These are phyloP conservation scores for Nannoperca australis DNA, from an alignment of 2,797 vertebrate species.

Conservation along the genomic window DNA sequence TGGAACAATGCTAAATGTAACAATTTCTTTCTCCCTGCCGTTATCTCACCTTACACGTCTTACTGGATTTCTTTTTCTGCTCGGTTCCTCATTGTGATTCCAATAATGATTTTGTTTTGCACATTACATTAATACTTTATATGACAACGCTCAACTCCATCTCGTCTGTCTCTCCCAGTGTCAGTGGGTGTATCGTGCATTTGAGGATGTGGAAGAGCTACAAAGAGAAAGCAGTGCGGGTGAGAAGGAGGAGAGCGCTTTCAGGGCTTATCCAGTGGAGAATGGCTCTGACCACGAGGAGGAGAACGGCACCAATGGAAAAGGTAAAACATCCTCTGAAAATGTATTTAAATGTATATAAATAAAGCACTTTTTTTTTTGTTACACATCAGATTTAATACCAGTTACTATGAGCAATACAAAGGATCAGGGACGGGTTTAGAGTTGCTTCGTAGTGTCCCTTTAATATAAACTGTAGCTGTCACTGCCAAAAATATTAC, in stretches of 20 bases:
- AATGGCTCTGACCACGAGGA: conserved; percentile 82
- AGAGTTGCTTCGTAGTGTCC: neutral
- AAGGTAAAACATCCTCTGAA: conserved; percentile 80
- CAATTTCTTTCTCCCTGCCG: neutral
- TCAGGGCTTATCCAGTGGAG: conserved; percentile 76
- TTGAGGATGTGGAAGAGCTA: conserved; percentile 91
- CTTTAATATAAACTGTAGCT: conserved; percentile 10
- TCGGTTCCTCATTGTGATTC: neutral
- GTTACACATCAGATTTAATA: neutral
- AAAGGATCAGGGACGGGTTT: neutral
- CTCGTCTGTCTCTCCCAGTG: conserved; percentile 79
- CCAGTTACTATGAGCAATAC: neutral
- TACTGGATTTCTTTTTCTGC: neutral
- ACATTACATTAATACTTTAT: neutral
- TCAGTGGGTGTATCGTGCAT: conserved; percentile 94
- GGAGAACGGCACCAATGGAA: conserved; percentile 84
- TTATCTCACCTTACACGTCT: neutral
- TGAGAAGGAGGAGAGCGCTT: conserved; percentile 79
- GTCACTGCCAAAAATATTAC: conserved; percentile 11
- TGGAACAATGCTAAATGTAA: neutral
- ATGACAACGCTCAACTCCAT: conserved; percentile 2
- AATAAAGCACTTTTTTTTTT: neutral
- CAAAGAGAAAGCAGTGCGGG: conserved; percentile 37
- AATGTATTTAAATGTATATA: neutral
- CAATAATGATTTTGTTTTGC: neutral